Evolutionary conservation across 2,113 vertebrate genomes (phyloP).

Genomic region (Corynorhinus townsendii): DNA sequence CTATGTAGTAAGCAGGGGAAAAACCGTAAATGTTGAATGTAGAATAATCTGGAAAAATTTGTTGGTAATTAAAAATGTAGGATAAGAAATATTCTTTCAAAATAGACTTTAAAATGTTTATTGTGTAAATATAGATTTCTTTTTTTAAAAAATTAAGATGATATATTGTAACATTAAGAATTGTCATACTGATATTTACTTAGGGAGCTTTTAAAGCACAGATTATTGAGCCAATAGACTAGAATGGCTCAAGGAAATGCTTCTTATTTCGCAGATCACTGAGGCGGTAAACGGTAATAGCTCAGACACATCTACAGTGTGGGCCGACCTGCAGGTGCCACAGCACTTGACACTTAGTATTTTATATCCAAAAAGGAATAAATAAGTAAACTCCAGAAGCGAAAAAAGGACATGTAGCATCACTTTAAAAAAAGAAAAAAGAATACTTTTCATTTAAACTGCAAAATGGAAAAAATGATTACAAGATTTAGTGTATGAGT

Average conservation of each 20-base stretch:
- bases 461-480: not conserved
- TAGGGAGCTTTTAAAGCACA: slow-evolving; percentile 30
- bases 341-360: not conserved
- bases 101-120: not conserved
- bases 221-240: not conserved
- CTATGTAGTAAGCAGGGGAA: not conserved
- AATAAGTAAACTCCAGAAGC: not conserved
- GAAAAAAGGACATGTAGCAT: accelerated
- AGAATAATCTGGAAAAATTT: not conserved
- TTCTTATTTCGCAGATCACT: slow-evolving; percentile 26
- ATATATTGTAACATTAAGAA: not conserved
- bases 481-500: not conserved
- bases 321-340: not conserved
- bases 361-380: not conserved
- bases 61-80: not conserved
- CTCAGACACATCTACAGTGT: not conserved
- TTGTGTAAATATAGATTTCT: slow-evolving; percentile 21
- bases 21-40: not conserved
- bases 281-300: not conserved
- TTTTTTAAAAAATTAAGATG: not conserved
- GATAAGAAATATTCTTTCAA: not conserved
- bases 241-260: not conserved
- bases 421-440: not conserved
- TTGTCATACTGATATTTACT: not conserved
- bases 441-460: slow-evolving; percentile 12